These are phyloP conservation scores for Anagrus nilaparvatae DNA, from an alignment of 1,140 invertebrate species.

Conservation along the genomic window DNA sequence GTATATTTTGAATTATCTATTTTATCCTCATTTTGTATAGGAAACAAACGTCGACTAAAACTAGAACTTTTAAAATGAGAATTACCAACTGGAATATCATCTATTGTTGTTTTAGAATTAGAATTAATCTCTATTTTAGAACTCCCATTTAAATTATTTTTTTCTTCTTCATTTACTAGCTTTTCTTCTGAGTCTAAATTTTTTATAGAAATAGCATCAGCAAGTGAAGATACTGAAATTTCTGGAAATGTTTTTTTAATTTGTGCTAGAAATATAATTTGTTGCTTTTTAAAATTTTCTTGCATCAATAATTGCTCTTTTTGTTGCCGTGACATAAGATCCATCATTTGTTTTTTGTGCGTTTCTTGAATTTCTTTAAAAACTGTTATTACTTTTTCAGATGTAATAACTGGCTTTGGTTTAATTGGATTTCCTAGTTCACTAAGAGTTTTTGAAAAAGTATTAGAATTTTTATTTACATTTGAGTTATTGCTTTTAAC, in stretches of 20 bases:
- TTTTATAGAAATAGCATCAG: conserved; percentile 17
- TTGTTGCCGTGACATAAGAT: conserved; percentile 46
- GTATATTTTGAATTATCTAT: conserved; percentile 26
- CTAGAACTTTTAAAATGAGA: conserved; percentile 17
- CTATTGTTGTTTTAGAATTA: conserved; percentile 5
- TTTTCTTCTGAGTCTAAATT: too few relatives aligned
- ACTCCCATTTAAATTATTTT: conserved; percentile 16
- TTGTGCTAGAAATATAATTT: conserved; percentile 44
- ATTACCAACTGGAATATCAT: conserved; percentile 14
- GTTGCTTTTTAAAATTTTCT: conserved; percentile 51
- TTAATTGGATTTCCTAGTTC: too few relatives aligned
- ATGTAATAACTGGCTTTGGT: conserved; percentile 22
- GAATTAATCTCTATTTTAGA: background rate
- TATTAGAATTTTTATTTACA: conserved; percentile 19
- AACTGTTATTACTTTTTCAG: conserved; percentile 35
- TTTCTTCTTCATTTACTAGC: too few relatives aligned
- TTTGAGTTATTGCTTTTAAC: conserved; percentile 24
- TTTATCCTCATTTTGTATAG: conserved; percentile 27
- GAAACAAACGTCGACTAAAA: conserved; percentile 32
- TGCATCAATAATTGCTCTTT: conserved; percentile 47
- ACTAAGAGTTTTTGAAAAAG: conserved; percentile 2
- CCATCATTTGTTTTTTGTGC: conserved; percentile 48
- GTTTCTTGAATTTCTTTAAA: conserved; percentile 48
- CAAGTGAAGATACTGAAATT: conserved; percentile 18
- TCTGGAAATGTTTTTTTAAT: conserved; percentile 41